These are phyloP conservation scores for Ara ararauna DNA, from an alignment of 2,797 vertebrate genomes.

Conservation along the genomic window DNA sequence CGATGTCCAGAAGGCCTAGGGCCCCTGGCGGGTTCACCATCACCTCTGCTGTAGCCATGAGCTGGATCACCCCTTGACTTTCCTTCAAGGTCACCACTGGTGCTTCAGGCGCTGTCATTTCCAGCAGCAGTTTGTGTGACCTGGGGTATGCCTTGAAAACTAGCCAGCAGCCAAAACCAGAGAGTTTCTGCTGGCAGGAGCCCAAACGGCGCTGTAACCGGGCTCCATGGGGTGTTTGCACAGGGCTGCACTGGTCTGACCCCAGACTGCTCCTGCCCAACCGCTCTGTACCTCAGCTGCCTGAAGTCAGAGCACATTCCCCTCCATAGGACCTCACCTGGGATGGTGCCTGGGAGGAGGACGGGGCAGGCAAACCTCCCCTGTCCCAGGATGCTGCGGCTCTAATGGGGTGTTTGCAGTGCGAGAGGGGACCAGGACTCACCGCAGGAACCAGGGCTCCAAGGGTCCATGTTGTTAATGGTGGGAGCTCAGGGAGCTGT, in stretches of 20 bases:
- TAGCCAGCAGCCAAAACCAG: background rate
- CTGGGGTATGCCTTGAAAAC: constrained; percentile 60
- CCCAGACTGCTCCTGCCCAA: background rate
- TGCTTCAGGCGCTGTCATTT: no score
- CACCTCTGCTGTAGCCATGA: constrained; percentile 53
- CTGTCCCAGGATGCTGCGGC: rapidly evolving
- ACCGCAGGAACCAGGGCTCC: constrained; percentile 74
- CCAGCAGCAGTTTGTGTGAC: constrained; percentile 46
- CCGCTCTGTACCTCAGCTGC: background rate
- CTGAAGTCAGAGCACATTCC: no score
- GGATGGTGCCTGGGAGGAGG: no score
- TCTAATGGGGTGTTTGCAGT: background rate
- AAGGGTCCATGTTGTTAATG: constrained; percentile 63
- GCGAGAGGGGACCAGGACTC: background rate
- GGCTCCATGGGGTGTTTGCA: no score
- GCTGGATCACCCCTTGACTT: constrained; percentile 50
- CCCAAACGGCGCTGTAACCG: no score
- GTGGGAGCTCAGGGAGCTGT: constrained; percentile 76
- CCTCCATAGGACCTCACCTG: no score
- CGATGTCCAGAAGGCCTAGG: constrained; percentile 66
- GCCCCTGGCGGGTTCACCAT: constrained; percentile 27
- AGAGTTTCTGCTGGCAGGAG: background rate
- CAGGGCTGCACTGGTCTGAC: background rate
- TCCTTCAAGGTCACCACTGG: constrained; percentile 11
- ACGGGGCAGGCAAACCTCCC: background rate